phyloP scores from a whole-genome alignment of 2,888 invertebrate species.

The Subacronicta megacephala region DNA sequence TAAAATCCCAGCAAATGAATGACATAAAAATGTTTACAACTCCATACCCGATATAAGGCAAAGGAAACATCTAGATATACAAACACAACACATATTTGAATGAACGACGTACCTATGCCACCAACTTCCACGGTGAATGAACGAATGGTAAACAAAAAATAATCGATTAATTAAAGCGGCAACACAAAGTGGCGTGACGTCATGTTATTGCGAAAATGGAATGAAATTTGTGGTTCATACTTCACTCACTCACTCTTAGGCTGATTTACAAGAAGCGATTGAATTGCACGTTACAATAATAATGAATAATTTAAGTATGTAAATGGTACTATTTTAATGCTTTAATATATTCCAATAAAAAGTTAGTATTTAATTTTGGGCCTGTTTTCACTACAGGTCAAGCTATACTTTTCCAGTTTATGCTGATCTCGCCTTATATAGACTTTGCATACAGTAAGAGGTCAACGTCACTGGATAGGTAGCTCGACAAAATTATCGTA shows the following conservation, averaged over 20 bases:
- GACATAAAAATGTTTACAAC: conserved; percentile 1
- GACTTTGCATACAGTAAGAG: too few relatives aligned
- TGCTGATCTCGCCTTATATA: too few relatives aligned
- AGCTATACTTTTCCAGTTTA: too few relatives aligned
- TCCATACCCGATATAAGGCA: conserved; percentile 1
- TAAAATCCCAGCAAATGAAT: neutral
- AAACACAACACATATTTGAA: conserved; percentile 30
- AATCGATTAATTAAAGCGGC: conserved; percentile 35
- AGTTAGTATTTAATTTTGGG: too few relatives aligned
- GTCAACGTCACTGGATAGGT: too few relatives aligned
- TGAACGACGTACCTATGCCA: conserved; percentile 54
- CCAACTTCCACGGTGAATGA: conserved; percentile 69
- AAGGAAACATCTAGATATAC: conserved; percentile 15
- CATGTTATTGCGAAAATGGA: conserved; percentile 1
- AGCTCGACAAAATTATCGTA: too few relatives aligned
- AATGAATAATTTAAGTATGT: too few relatives aligned
- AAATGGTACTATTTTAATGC: too few relatives aligned
- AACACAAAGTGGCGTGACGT: conserved; percentile 17
- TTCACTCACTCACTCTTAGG: neutral
- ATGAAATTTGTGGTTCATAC: neutral
- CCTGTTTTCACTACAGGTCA: too few relatives aligned
- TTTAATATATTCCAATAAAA: too few relatives aligned
- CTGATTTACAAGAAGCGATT: too few relatives aligned
- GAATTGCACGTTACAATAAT: too few relatives aligned
- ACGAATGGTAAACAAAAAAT: conserved; percentile 47